Evolutionary conservation across 2,113 vertebrate species (phyloP), one percentile per base, ranked within the genome.

Genomic region (Astur gentilis): DNA sequence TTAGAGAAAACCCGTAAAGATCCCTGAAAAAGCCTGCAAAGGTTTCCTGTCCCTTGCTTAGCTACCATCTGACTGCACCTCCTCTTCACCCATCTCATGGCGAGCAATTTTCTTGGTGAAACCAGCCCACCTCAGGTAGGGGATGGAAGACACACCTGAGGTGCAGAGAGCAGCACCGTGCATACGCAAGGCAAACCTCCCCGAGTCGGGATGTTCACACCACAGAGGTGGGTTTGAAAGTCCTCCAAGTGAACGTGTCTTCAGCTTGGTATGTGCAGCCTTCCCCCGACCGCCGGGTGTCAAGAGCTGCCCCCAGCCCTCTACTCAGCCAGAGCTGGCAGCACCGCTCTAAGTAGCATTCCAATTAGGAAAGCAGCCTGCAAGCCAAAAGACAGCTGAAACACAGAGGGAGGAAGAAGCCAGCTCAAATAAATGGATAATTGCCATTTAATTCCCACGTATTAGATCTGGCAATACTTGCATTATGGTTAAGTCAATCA

Each of bases 391-490:
- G 52, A n/a, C 36, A 89, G 80, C 52, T 91, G 71, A 87, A 93
- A 57, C 64, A 45, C 54, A 45, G 65, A 87, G 70, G 54, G 89
- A 92, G 92, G 90, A 96, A 94, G 92, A 61, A 91, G 95, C 90
- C 89, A 95, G 77, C 89, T 84, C 83, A 93, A 82, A 95, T 69
- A 97, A 93, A 92, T 67, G 65, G 93, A 57, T 93, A 97, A 97
- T 95, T 93, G 94, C 80, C 91, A 96, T 95, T 96, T 96, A 95
- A 97, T 96, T 95, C 91, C 83, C 19, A 19, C 0, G 1, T 90
- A 93, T 95, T 96, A 95, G 87, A 95, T 96, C 72, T 97, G 94
- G 95, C 96, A 92, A 97, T 77, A 52, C 82, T 95, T 17, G 6
- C 71, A 72, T 65, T 71, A 44, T 0, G 0, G 83, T 54, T 95